These are phyloP conservation scores for Thaumetopoea pityocampa DNA, from an alignment of 1,140 invertebrate genomes.

Conservation along the genomic window DNA sequence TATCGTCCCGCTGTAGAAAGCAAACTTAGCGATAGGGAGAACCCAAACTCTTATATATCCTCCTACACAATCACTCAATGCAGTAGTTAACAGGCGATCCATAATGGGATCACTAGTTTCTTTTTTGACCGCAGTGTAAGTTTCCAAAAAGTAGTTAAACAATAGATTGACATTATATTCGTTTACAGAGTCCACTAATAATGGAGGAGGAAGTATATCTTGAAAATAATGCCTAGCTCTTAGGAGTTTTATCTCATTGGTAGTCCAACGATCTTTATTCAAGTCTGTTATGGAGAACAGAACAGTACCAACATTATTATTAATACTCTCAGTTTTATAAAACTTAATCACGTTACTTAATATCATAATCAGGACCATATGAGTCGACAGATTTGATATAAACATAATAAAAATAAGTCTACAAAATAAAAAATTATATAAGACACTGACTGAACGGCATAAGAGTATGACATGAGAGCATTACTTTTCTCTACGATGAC, in stretches of 20 bases:
- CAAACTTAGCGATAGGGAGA: conserved; percentile 45
- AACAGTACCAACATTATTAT: conserved; percentile 51
- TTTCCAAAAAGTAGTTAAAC: conserved; percentile 35
- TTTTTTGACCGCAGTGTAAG: conserved; percentile 30
- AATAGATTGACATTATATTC: conserved; percentile 35
- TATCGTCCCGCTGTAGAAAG: conserved; percentile 46
- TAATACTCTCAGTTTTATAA: too few species aligned
- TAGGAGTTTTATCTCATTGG: conserved; percentile 29
- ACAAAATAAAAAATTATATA: too few species aligned
- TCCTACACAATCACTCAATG: conserved; percentile 45
- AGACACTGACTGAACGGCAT: too few species aligned
- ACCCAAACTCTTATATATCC: conserved; percentile 50
- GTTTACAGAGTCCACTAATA: conserved; percentile 23
- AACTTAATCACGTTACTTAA: too few species aligned
- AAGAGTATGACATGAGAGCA: too few species aligned
- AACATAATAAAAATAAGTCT: too few species aligned
- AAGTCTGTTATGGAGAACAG: conserved; percentile 34
- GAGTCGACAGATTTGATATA: too few species aligned
- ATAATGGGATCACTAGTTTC: conserved; percentile 23
- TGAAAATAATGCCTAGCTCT: conserved; percentile 40
- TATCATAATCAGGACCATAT: too few species aligned
- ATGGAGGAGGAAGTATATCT: conserved; percentile 30
- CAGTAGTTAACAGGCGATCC: conserved; percentile 33
- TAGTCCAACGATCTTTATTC: conserved; percentile 30
- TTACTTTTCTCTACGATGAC: too few species aligned